phyloP scores from a whole-genome alignment of 1,140 invertebrate genomes.

The Matsumurasca onukii region DNA sequence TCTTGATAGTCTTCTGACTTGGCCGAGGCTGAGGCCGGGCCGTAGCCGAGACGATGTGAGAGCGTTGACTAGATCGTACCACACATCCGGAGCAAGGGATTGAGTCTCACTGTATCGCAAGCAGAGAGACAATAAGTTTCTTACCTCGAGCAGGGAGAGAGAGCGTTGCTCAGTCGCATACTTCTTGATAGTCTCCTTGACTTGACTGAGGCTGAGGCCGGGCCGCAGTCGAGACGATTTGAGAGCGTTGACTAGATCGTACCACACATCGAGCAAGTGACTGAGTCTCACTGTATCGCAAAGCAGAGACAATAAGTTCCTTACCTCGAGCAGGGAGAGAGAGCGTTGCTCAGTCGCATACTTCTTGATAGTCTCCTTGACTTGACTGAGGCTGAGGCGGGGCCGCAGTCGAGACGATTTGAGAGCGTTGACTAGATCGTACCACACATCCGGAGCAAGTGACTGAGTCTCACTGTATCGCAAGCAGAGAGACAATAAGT shows the following conservation, averaged over 20 bases:
- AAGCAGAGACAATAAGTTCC: too few relatives aligned
- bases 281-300: constrained; percentile 62
- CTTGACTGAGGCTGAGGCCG: constrained; percentile 41
- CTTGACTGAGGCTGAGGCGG: constrained; percentile 41
- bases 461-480: constrained; percentile 60
- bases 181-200: constrained; percentile 57
- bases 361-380: constrained; percentile 57
- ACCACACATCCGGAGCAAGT: constrained; percentile 61
- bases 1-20: constrained; percentile 56
- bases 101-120: constrained; percentile 62
- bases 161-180: constrained; percentile 63
- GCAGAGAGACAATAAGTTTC: constrained; percentile 58
- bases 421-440: constrained; percentile 65
- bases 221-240: constrained; percentile 40
- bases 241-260: constrained; percentile 65
- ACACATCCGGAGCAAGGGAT: constrained; percentile 58
- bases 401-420: constrained; percentile 40
- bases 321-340: constrained; percentile 59
- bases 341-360: constrained; percentile 63
- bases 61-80: constrained; percentile 67
- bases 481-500: constrained; percentile 63
- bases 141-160: constrained; percentile 59
- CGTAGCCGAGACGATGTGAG: constrained; percentile 45
- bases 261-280: constrained; percentile 61
- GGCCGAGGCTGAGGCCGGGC: constrained; percentile 42